phyloP scores from a whole-genome alignment of 2,797 vertebrate species.

The Myoxocephalus aenaeus region DNA sequence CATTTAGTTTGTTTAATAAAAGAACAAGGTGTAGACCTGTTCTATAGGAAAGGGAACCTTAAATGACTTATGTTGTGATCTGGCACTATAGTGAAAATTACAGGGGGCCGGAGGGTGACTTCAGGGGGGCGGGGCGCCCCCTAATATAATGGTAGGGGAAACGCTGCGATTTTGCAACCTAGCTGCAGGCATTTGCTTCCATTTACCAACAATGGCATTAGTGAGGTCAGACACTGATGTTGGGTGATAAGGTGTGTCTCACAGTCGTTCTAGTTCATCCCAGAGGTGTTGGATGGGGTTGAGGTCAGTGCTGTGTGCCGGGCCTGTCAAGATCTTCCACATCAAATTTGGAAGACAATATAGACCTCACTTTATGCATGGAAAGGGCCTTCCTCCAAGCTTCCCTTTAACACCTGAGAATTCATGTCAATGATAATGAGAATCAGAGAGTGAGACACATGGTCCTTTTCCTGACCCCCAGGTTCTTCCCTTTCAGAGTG shows the following conservation, averaged over 20 bases:
- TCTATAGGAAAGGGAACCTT: no score
- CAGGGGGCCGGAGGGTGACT: no score
- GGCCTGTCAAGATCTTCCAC: background rate
- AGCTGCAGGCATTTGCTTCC: background rate
- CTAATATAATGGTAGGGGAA: no score
- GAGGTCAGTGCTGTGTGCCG: background rate
- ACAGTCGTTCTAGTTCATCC: background rate
- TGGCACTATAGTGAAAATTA: no score
- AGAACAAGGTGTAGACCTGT: no score
- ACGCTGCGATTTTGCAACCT: no score
- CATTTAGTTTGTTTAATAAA: no score
- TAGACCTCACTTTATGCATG: background rate
- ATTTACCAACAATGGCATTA: background rate
- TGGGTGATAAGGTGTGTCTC: background rate
- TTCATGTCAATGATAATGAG: background rate
- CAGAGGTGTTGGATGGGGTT: background rate
- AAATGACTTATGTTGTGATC: no score
- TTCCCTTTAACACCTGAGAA: background rate
- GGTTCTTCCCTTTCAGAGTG: conserved; percentile 1
- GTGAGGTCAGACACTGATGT: background rate
- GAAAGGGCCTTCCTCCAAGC: background rate
- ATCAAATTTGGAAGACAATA: background rate
- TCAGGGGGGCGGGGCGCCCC: no score
- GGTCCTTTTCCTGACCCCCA: background rate
- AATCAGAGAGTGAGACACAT: background rate